phyloP scores from a whole-genome alignment of 2,113 vertebrate species.

The Thalassarche chlororhynchos region DNA sequence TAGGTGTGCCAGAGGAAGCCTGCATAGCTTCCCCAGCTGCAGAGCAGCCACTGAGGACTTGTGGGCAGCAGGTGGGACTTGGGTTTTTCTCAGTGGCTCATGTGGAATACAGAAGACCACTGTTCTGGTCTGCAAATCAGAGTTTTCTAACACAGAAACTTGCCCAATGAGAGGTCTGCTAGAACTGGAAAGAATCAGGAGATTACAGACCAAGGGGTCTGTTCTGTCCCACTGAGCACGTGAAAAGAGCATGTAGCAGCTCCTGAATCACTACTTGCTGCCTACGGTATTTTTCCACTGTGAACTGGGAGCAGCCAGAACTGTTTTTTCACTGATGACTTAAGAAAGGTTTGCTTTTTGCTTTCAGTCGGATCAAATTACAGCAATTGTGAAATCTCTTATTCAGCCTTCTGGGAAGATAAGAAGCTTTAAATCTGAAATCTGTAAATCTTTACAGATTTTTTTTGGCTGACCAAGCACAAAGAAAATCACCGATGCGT shows the following conservation, averaged over 20 bases:
- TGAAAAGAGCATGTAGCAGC: not conserved
- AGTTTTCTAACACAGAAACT: not conserved
- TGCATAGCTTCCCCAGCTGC: not conserved
- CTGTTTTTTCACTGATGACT: not conserved
- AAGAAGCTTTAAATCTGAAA: not conserved
- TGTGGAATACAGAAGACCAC: not conserved
- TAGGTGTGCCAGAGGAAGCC: not conserved
- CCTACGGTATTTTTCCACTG: not conserved
- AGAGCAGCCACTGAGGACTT: not conserved
- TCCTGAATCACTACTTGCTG: not conserved
- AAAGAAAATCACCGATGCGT: not conserved
- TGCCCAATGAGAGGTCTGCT: not conserved
- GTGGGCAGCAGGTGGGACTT: accelerated
- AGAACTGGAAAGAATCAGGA: not conserved
- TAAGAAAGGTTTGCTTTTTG: not conserved
- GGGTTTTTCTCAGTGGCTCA: not conserved
- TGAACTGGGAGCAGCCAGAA: not conserved
- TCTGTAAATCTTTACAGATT: not conserved
- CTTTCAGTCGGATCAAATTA: not conserved
- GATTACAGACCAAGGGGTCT: not conserved
- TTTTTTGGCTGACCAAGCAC: not conserved
- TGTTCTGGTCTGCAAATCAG: not conserved
- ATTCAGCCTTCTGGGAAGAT: not conserved
- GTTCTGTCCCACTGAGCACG: not conserved
- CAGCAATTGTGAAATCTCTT: not conserved